Percentiles rank a stretch among this genome's conserved stretches.
These are phyloP conservation scores for Babyrousa celebensis DNA, from an alignment of 2,797 vertebrate species.

Conservation along the genomic window DNA sequence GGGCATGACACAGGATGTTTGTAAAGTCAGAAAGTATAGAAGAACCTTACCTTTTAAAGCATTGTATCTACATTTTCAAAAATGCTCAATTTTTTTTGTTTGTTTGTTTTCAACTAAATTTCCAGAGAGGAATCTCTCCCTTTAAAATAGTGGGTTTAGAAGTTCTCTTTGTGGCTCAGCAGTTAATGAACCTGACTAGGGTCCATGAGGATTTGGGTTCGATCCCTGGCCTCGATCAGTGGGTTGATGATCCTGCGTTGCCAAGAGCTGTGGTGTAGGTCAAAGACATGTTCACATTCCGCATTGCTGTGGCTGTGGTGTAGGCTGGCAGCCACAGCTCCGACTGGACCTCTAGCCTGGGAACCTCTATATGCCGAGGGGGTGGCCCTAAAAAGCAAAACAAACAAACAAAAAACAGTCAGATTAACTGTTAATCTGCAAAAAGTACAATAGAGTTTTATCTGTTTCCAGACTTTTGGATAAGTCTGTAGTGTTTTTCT, in stretches of 20 bases:
- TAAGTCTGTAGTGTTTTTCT: neutral
- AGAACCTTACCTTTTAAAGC: constrained; percentile 28
- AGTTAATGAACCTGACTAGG: too few relatives aligned
- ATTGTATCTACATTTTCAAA: neutral
- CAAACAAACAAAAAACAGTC: neutral
- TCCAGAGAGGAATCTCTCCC: neutral
- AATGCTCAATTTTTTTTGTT: neutral
- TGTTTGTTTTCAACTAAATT: constrained; percentile 55
- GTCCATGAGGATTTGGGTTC: too few relatives aligned
- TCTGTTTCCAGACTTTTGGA: constrained; percentile 28
- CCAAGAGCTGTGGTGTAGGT: too few relatives aligned
- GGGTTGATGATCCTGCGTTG: too few relatives aligned
- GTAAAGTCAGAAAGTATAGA: constrained; percentile 6
- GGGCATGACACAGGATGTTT: neutral
- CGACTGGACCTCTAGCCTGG: too few relatives aligned
- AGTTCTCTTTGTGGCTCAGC: too few relatives aligned
- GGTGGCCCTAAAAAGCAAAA: too few relatives aligned
- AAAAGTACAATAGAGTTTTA: neutral
- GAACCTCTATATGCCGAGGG: too few relatives aligned
- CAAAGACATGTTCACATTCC: too few relatives aligned
- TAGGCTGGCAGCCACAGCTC: too few relatives aligned
- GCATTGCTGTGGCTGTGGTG: too few relatives aligned
- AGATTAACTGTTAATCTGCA: constrained; percentile 7
- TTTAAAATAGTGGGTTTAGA: neutral
- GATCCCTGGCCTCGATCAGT: too few relatives aligned